Evolutionary conservation across 2,888 invertebrate species (phyloP).

Genomic region (Heliconius ethilla): DNA sequence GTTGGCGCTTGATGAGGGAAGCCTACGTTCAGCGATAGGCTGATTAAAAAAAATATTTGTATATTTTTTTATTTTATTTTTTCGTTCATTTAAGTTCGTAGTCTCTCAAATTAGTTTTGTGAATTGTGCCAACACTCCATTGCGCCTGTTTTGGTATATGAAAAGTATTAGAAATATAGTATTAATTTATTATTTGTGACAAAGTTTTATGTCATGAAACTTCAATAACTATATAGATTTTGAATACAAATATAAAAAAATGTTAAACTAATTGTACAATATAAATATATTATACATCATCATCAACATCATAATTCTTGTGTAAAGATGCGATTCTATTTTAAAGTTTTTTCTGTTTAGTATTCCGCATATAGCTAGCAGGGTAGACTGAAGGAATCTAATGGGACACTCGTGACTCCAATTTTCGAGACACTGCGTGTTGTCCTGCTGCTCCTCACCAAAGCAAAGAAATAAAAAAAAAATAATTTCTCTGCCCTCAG

Average conservation of each 20-base stretch:
- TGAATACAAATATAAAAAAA: slow-evolving; percentile 7
- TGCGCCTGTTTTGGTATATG: slow-evolving; percentile 3
- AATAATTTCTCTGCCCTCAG: not conserved
- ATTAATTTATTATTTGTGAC: slow-evolving; percentile 1
- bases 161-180: slow-evolving; percentile 14
- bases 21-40: no score
- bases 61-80: not conserved
- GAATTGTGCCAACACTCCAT: slow-evolving; percentile 11
- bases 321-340: not conserved
- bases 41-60: no score
- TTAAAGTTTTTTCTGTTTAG: not conserved
- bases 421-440: no score
- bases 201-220: not conserved
- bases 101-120: not conserved
- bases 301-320: no score
- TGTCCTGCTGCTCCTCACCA: no score
- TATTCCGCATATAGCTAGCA: not conserved
- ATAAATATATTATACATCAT: slow-evolving; percentile 2
- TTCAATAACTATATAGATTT: not conserved
- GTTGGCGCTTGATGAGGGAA: no score
- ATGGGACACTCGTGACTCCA: no score
- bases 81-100: not conserved
- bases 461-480: not conserved
- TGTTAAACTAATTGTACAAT: slow-evolving; percentile 19
- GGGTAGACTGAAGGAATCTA: no score